phyloP scores from a whole-genome alignment of 1,140 invertebrate genomes.

The Dryas iulia region DNA sequence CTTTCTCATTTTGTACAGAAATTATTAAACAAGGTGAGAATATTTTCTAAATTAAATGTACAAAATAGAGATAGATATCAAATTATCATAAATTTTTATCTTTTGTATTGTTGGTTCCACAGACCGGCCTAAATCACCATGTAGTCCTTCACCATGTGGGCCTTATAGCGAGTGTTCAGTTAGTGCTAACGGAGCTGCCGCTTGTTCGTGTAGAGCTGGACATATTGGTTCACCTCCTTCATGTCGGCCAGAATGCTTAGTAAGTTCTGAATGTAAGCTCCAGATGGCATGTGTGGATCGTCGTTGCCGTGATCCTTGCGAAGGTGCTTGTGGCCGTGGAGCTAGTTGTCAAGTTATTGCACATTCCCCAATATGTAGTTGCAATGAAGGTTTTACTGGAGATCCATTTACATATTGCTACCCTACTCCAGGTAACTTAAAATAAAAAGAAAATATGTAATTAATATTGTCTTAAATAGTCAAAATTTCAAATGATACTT shows the following conservation, averaged over 20 bases:
- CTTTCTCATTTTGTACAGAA: conserved; percentile 84
- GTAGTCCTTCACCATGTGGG: conserved; percentile 88
- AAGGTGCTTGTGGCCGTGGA: conserved; percentile 88
- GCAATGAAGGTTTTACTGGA: conserved; percentile 87
- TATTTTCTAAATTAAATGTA: background rate
- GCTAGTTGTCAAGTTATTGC: conserved; percentile 91
- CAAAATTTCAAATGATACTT: background rate
- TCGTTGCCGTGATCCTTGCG: conserved; percentile 85
- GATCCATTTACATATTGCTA: conserved; percentile 90
- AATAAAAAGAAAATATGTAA: conserved; percentile 16
- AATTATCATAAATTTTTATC: background rate
- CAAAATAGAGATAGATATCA: background rate
- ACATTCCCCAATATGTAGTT: conserved; percentile 90
- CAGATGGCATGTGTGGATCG: conserved; percentile 83
- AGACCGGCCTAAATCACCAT: conserved; percentile 80
- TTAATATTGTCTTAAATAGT: conserved; percentile 2
- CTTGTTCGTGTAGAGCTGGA: conserved; percentile 85
- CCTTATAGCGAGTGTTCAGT: conserved; percentile 86
- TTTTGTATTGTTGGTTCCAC: background rate
- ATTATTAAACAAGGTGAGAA: conserved; percentile 80
- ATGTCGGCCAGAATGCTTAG: conserved; percentile 86
- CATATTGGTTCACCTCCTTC: conserved; percentile 87
- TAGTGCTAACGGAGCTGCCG: conserved; percentile 83
- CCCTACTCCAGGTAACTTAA: conserved; percentile 73
- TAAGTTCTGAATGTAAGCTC: conserved; percentile 85